Base-by-base conservation (phyloP, 2,797 vertebrate genomes). In the Centropyge bicolor region DNA sequence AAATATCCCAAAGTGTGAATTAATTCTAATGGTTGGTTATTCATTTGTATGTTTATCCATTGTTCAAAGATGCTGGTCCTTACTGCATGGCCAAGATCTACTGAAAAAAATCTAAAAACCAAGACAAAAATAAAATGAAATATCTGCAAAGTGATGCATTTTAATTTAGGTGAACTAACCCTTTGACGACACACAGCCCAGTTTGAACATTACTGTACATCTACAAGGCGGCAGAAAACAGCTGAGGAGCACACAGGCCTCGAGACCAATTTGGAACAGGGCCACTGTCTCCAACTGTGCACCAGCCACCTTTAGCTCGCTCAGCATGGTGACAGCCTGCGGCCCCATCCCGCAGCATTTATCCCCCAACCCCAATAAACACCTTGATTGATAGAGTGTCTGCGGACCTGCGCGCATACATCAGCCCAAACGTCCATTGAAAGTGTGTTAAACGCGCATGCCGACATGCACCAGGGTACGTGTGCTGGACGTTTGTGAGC, bases 321-420 rank as follows among this genome's bases (percentile, higher is more conserved):
- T 89, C 84, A 48, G 88, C 86, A 86, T 61, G 71, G 88, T 43
- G 82, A 91, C 88, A 89, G 78, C 84, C 82, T 68, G 71, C 45
- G 9, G 74, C 80, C 77, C 55, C n/a, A 45, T 71, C 70, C 88
- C 78, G 60, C 81, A 46, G 74, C 78, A 78, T 86, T 83, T 64
- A 80, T 63, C 81, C 83, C 60, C 74, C 61, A 59, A 74, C 76
- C 66, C 81, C 70, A 85, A 87, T 85, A 88, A 90, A 90, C 72
- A 73, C 43, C 66, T 41, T 90, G 93, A 93, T 91, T 92, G 92
- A 93, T 93, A 81, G 92, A 88, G 84, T 90, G 90, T 86, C 76
- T 79, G 68, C 52, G 48, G 82, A 85, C 66, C 72, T 2, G 62
- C 70, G 85, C 45, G 71, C 76, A 70, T 35, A 85, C 82, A 85